A percentile compares a stretch with the other conserved stretches of the same genome.
Conservation (phyloP, 2,797 vertebrate species). For the Mormyrops boulengeri region DNA sequence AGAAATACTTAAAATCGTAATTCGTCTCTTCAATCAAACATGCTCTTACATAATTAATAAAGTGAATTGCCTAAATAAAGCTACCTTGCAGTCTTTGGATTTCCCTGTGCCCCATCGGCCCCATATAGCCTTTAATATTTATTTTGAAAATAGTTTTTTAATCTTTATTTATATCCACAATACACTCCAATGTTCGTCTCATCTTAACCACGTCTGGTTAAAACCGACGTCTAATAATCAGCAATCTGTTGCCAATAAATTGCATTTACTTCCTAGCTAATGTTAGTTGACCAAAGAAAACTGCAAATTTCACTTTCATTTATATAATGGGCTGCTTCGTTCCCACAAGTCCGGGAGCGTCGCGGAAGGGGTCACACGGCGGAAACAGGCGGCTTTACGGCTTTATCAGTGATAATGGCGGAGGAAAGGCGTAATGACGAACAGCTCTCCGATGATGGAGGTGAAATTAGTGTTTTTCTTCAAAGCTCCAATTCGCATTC, state of each 20-base stretch:
- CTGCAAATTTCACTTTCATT: not conserved
- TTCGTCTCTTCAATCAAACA: not conserved
- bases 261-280: not conserved
- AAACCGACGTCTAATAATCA: not conserved
- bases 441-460: constrained; percentile 50
- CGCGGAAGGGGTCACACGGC: not conserved
- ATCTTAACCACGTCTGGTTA: not conserved
- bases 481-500: not conserved
- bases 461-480: constrained; percentile 59
- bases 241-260: not conserved
- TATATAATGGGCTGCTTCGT: not conserved
- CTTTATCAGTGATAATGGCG: constrained; percentile 51
- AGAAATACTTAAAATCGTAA: not conserved
- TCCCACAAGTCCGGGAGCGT: not conserved
- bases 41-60: not conserved
- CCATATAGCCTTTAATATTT: not conserved
- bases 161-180: not conserved
- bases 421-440: constrained; percentile 42
- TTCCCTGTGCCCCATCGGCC: not conserved
- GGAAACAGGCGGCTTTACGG: not conserved
- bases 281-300: not conserved
- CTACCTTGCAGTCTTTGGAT: not conserved
- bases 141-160: not conserved
- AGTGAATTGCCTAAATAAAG: not conserved
- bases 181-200: not conserved